Evolutionary conservation across 2,113 vertebrate genomes (phyloP), one percentile per base, ranked within the genome.

Genomic region (Camelus dromedarius): DNA sequence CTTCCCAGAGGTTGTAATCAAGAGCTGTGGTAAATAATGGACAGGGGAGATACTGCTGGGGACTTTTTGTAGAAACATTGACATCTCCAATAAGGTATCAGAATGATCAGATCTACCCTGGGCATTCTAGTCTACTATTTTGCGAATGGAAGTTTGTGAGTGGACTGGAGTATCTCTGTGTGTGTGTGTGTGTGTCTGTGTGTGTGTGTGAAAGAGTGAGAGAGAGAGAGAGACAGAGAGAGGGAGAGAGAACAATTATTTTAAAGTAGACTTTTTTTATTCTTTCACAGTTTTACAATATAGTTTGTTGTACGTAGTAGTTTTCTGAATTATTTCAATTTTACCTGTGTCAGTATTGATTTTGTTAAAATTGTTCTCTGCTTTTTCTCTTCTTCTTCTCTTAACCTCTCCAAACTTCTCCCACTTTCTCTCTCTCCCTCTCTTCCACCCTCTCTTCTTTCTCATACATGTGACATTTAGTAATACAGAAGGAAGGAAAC

Each of bases 291-390:
- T 62, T 85, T 38, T 6, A 62, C 32, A 75, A 32, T 6, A 46
- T 46, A 46, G 0, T 50, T 72, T 93, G 30, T 56, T 16, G 1
- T 18, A 76, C 42, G 6, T 66, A 48, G 12, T 50, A 95, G 1
- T 54, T 54, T 83, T 46, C 24, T 54, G 24, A 89, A 76, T 72
- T 50, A 38, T 85, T 95, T 87, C 2, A 50, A 48, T 52, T 94
- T 20, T 67, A n/a, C 22, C 28, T 69, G 20, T 54, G 22, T 83
- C 30, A 52, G 30, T n/a, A 24, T 6, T 73, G 19, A 60, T 38
- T 42, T 67, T 52, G 9, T 93, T 79, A 46, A 73, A 91, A 42
- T 73, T 66, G 5, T 92, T 88, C 24, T 83, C 26, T 2, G 2
- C 60, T 52, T 42, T 8, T 38, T 75, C 50, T 73, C n/a, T 46